Conservation (phyloP, 1,140 invertebrate genomes). For the Thaumatotibia leucotreta region DNA sequence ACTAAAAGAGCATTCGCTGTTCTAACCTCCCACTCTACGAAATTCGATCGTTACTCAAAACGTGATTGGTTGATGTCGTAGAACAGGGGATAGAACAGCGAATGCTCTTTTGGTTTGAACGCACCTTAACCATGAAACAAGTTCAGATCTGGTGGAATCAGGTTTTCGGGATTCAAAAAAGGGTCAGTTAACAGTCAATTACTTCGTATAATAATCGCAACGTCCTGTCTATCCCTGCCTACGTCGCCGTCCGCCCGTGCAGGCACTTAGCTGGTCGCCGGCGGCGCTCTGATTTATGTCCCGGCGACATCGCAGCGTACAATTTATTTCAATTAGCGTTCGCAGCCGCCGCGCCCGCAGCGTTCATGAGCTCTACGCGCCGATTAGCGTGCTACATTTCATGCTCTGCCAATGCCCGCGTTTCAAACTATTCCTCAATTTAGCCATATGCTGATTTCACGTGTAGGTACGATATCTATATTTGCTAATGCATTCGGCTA, state of each 20-base stretch:
- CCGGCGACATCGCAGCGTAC: slow-evolving; percentile 62
- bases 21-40: too few species aligned
- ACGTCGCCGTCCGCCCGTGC: slow-evolving; percentile 34
- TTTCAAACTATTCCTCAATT: background rate
- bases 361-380: slow-evolving; percentile 23
- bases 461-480: too few species aligned
- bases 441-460: background rate
- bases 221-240: slow-evolving; percentile 30
- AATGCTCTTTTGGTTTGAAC: too few species aligned
- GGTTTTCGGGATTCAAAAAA: too few species aligned
- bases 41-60: too few species aligned
- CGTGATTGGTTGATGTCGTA: too few species aligned
- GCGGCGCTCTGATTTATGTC: slow-evolving; percentile 72
- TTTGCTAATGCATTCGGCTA: too few species aligned
- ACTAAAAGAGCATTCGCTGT: too few species aligned
- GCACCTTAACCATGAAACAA: too few species aligned
- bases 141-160: too few species aligned
- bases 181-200: too few species aligned
- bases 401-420: background rate
- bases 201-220: background rate
- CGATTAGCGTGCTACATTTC: slow-evolving; percentile 17
- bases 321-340: slow-evolving; percentile 75
- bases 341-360: slow-evolving; percentile 38
- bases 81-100: too few species aligned
- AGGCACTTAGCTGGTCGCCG: slow-evolving; percentile 70